These are phyloP conservation scores for Drosophila lini DNA, from an alignment of 1,140 invertebrate species.

Conservation along the genomic window DNA sequence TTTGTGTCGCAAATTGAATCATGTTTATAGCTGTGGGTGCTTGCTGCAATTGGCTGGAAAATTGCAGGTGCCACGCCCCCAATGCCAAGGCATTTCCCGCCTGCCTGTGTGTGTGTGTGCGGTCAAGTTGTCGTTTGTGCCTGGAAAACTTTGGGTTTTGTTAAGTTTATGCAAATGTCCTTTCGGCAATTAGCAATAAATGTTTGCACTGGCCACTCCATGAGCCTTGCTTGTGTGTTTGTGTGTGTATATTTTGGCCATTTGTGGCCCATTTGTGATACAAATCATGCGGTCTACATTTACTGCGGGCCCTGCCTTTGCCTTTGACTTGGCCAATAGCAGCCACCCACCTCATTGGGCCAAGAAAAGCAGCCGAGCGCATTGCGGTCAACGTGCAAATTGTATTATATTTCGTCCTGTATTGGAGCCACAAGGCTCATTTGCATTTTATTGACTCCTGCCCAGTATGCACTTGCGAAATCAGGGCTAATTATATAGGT, in stretches of 20 bases:
- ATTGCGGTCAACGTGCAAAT: conserved; percentile 74
- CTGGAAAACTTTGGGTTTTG: conserved; percentile 76
- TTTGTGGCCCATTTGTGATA: conserved; percentile 80
- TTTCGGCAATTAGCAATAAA: conserved; percentile 82
- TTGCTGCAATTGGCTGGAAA: conserved; percentile 30
- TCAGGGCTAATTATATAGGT: not conserved
- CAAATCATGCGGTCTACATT: conserved; percentile 78
- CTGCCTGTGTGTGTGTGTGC: conserved; percentile 3
- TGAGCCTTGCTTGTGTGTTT: conserved; percentile 12
- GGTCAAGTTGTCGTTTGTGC: conserved; percentile 68
- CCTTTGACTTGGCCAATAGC: conserved; percentile 56
- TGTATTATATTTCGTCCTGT: conserved; percentile 63
- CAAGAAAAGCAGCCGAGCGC: conserved; percentile 28
- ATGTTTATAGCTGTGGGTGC: conserved; percentile 43
- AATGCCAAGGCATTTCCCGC: conserved; percentile 10
- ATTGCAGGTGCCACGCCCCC: conserved; percentile 40
- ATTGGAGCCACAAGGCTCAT: conserved; percentile 41
- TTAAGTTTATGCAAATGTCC: conserved; percentile 82
- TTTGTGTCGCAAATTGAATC: conserved; percentile 61
- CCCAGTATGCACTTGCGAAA: conserved; percentile 4
- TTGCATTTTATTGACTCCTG: conserved; percentile 52
- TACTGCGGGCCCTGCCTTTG: conserved; percentile 69
- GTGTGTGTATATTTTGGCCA: conserved; percentile 37
- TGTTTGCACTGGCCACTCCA: conserved; percentile 63
- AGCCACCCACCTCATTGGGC: conserved; percentile 6